Conservation (phyloP, 2,797 vertebrate species). For the Denticeps clupeoides region DNA sequence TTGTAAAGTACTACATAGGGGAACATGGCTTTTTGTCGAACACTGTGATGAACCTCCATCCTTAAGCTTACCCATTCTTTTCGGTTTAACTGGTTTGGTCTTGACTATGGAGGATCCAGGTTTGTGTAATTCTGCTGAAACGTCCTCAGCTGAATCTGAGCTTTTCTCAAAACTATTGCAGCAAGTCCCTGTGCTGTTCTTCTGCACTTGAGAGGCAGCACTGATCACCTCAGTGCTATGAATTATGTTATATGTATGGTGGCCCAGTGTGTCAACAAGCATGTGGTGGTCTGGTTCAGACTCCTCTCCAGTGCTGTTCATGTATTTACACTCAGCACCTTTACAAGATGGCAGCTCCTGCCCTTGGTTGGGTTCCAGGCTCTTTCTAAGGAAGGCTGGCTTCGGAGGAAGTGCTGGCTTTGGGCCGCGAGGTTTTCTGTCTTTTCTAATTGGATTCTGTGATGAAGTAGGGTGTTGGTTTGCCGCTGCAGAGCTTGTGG, state of each 20-base stretch:
- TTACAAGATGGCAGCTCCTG: constrained; percentile 38
- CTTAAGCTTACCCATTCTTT: constrained; percentile 51
- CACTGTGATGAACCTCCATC: constrained; percentile 10
- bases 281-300: too few species aligned
- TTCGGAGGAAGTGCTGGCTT: constrained; percentile 62
- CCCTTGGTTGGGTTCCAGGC: constrained; percentile 7
- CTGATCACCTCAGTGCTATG: constrained; percentile 41
- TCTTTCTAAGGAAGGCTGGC: constrained; percentile 47
- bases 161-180: too few species aligned
- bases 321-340: constrained; percentile 17
- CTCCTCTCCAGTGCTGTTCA: neutral
- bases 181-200: too few species aligned
- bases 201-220: constrained; percentile 18
- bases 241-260: neutral
- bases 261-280: neutral
- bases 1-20: neutral
- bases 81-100: constrained; percentile 47
- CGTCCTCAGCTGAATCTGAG: too few species aligned
- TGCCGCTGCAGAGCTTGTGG: constrained; percentile 11
- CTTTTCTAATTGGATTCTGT: constrained; percentile 35
- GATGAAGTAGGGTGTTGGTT: constrained; percentile 20
- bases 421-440: constrained; percentile 37
- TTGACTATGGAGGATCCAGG: constrained; percentile 31
- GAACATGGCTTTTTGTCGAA: neutral
- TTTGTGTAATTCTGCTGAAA: constrained; percentile 39